phyloP scores from a whole-genome alignment of 2,797 vertebrate genomes.

The Gymnoscopelus microlampas region DNA sequence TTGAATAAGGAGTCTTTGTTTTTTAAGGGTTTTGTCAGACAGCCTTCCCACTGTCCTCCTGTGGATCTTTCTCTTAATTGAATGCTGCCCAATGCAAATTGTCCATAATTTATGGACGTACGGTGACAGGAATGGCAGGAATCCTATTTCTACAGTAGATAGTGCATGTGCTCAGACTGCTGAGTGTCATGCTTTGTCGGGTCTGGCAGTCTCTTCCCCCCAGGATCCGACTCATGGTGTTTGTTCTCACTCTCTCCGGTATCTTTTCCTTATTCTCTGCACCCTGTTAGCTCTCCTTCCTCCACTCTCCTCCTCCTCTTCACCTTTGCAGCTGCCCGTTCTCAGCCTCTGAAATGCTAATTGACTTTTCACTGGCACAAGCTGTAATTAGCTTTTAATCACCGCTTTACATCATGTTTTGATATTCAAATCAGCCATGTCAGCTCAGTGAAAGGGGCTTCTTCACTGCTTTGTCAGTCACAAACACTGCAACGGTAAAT shows the following conservation, averaged over 20 bases:
- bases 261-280: conserved; percentile 12
- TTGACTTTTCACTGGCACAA: conserved; percentile 71
- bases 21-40: conserved; percentile 50
- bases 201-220: not conserved
- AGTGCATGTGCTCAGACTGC: conserved; percentile 25
- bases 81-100: conserved; percentile 70
- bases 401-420: conserved; percentile 80
- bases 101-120: conserved; percentile 71
- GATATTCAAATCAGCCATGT: conserved; percentile 79
- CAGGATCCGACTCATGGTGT: conserved; percentile 14
- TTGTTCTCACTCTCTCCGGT: conserved; percentile 27
- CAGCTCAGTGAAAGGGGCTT: conserved; percentile 58
- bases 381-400: conserved; percentile 83
- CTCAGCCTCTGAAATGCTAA: conserved; percentile 65
- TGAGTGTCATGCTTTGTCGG: conserved; percentile 9
- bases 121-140: conserved; percentile 53
- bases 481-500: conserved; percentile 14
- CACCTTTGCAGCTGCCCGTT: conserved; percentile 61
- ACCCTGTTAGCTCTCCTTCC: not conserved
- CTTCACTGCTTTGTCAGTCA: conserved; percentile 56
- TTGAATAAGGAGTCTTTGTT: conserved; percentile 65
- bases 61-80: conserved; percentile 65
- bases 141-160: conserved; percentile 39
- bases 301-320: conserved; percentile 23
- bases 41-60: conserved; percentile 41